Evolutionary conservation across 2,888 invertebrate species (phyloP), one percentile per base, ranked within the genome.

Genomic region (Stenodera caucasica): DNA sequence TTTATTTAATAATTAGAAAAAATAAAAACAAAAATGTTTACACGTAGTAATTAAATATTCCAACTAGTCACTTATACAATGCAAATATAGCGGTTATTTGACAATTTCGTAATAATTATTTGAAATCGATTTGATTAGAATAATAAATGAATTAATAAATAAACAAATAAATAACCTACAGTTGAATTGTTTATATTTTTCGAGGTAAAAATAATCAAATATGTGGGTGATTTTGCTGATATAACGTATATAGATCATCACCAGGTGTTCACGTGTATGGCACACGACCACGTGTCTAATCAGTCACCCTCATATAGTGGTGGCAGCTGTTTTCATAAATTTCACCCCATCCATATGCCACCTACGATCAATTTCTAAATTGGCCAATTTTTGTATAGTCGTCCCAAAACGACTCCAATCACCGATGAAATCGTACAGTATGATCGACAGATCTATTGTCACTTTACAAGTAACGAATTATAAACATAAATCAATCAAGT

Each of bases 221-320:
- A 32, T 11, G 40, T 18, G 40, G 40, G 18, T 37, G 37, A 53
- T 37, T 60, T 60, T 60, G 56, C 53, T 52, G 60, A 53, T 54
- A 49, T 51, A 26, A 37, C 33, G 12, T 37, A 15, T 15, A 5
- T 30, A 15, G 51, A 14, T 52, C 21, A 53, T 53, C 21, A 53
- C 60, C 56, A 60, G 60, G 56, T 60, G 60, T 54, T 23, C 60
- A 49, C 53, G 56, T 60, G 53, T 15, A 40, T 14, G 56, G 30
- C 60, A 56, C 60, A 56, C 54, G 60, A 4, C 29, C 21, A 40
- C 40, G 21, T 40, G 40, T 9, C 21, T 18, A 35, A 33, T 15
- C 21, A 50, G 12, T 45, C 60, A 60, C 60, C 60, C 60, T 45
- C 53, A 29, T 50, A 55, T 1, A n/a, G 55, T 37, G 49, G 52